Evolutionary conservation across 2,113 vertebrate species (phyloP).

Genomic region (Ammospiza caudacuta): DNA sequence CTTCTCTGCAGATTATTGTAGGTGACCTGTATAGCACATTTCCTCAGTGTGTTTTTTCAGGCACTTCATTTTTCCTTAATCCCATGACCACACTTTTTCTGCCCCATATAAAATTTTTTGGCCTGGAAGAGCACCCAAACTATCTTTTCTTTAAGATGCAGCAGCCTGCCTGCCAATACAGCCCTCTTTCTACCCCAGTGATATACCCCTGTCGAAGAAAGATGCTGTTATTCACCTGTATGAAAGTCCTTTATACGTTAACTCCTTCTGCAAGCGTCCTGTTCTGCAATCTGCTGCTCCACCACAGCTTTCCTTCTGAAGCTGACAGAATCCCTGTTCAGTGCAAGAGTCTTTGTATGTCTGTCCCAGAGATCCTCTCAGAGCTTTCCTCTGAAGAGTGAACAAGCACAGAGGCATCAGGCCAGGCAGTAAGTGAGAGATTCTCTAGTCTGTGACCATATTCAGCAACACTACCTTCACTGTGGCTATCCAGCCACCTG

Average conservation of each 20-base stretch:
- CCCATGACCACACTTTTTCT: background rate
- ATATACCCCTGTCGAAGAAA: background rate
- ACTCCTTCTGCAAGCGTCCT: accelerated
- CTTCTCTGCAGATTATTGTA: background rate
- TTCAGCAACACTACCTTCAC: background rate
- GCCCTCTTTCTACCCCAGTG: background rate
- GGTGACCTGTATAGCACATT: background rate
- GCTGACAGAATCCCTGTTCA: background rate
- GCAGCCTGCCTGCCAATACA: background rate
- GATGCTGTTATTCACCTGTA: background rate
- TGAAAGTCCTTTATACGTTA: background rate
- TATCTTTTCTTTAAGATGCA: background rate
- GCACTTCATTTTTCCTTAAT: background rate
- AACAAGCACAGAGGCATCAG: background rate
- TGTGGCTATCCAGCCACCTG: background rate
- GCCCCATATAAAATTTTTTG: accelerated
- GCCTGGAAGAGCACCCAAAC: background rate
- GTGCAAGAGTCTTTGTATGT: background rate
- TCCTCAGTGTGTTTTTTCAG: background rate
- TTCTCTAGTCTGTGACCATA: background rate
- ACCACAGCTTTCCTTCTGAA: background rate
- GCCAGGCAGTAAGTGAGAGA: background rate
- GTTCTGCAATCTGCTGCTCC: background rate
- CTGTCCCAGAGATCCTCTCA: background rate
- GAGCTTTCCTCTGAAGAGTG: background rate